phyloP scores from a whole-genome alignment of 2,113 vertebrate genomes.

The Hirundichthys speculiger region DNA sequence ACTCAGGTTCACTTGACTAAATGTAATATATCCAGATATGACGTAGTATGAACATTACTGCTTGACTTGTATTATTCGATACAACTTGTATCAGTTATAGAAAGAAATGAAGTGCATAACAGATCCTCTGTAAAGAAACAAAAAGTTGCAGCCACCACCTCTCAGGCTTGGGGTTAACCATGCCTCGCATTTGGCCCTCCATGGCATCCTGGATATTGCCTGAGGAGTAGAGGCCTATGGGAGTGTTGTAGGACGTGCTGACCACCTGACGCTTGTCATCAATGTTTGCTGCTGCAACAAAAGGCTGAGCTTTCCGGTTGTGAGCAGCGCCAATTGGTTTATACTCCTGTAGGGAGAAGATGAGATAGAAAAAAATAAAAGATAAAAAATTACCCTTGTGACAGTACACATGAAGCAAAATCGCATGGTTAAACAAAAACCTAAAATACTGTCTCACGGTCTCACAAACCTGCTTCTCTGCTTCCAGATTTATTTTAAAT shows the following conservation, averaged over 20 bases:
- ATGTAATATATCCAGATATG: too few species aligned
- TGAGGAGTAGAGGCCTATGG: conserved; percentile 97
- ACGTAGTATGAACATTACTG: too few species aligned
- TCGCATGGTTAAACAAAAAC: too few species aligned
- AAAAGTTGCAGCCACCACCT: conserved; percentile 74
- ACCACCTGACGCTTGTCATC: conserved; percentile 97
- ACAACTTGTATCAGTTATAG: too few species aligned
- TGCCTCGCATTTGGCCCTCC: conserved; percentile 92
- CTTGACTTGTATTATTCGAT: too few species aligned
- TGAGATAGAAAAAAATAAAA: not conserved
- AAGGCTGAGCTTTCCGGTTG: conserved; percentile 94
- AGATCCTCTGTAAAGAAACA: not conserved
- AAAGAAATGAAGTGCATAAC: not conserved
- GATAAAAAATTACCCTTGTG: too few species aligned
- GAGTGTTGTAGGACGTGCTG: conserved; percentile 96
- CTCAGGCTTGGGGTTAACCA: conserved; percentile 79
- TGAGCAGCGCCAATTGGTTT: conserved; percentile 91
- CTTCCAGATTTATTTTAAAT: conserved; percentile 92
- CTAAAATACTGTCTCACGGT: not conserved
- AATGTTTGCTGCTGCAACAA: conserved; percentile 95
- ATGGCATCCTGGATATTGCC: conserved; percentile 97
- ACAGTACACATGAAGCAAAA: too few species aligned
- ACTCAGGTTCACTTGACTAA: too few species aligned
- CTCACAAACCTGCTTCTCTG: conserved; percentile 89
- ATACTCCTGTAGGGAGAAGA: conserved; percentile 84